Base-by-base conservation (phyloP, 2,888 invertebrate genomes). In the Euspilapteryx auroguttella region DNA sequence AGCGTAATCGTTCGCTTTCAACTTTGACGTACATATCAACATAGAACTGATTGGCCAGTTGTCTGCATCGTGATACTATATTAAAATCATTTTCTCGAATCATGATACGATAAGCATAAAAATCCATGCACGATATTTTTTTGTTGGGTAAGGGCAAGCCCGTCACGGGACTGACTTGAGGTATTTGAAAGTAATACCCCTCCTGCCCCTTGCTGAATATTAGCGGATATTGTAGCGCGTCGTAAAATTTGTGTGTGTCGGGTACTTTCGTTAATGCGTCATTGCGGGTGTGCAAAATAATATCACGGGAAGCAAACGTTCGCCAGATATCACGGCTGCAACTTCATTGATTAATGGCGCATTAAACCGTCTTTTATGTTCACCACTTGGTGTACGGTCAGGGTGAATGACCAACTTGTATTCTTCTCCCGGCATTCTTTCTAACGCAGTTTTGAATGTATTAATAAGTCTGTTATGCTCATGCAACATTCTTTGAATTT, bases 161-260 rank as follows among this genome's bases (percentile, higher is more conserved):
- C 7, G 41, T 46, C 3, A 30, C 25, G 8, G 45, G 45, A 31
- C 41, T 37, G 2, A 29, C 25, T 26, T 34, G 34, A 2, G 37
- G 36, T 14, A 51, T 41, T 12, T 39, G 10, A 36, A 50, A 44
- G 14, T 40, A 15, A 29, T 50, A 50, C 11, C 48, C 44, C 24
- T 42, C 40, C 29, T 50, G 34, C 4, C 46, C 43, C 25, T 37
- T 38, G 12, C 45, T 37, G 32, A 53, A 61, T 14, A 55, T 45
- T 1, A 63, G 1, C 1, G 54, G 55, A 29, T 63, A 62, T 25
- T 48, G 40, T 12, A 62, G 34, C 2, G 57, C 44, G 31, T 62
- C 56, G 22, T 51, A 49, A 21, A 38, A 49, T 21, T 36, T 38
- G 22, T 52, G 47, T 10, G 45, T 46, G 21, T 57, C 51, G 1